A percentile compares a stretch with the other conserved stretches of the same genome.
phyloP scores from a whole-genome alignment of 1,140 invertebrate species.

The Cephus cinctus region DNA sequence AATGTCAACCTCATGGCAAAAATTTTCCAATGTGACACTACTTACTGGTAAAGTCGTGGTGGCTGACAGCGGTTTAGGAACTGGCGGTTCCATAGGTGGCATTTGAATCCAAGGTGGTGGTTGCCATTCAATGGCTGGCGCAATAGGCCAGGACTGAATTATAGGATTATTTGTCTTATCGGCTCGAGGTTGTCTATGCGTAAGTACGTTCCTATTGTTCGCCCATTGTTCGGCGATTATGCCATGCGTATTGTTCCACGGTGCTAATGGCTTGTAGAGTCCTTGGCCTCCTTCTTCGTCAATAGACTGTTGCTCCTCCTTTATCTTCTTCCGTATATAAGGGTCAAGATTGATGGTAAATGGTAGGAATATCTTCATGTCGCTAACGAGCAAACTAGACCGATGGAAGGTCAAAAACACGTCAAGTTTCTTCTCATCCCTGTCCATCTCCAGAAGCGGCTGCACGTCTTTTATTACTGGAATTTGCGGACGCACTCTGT shows the following conservation, averaged over 20 bases:
- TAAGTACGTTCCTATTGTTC: slow-evolving; percentile 12
- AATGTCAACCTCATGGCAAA: slow-evolving; percentile 5
- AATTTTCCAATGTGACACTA: background rate
- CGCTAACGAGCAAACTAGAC: slow-evolving; percentile 74
- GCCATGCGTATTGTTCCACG: slow-evolving; percentile 25
- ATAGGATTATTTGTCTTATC: slow-evolving; percentile 13
- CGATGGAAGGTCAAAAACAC: slow-evolving; percentile 88
- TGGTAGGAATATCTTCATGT: slow-evolving; percentile 92
- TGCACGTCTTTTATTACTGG: slow-evolving; percentile 84
- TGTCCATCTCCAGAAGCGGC: slow-evolving; percentile 85
- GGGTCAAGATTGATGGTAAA: slow-evolving; percentile 97
- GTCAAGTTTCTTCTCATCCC: slow-evolving; percentile 92
- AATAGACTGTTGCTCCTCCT: slow-evolving; percentile 72
- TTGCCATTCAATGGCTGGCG: slow-evolving; percentile 38
- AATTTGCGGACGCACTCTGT: slow-evolving; percentile 76
- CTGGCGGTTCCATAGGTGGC: slow-evolving; percentile 32
- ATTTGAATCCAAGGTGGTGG: slow-evolving; percentile 29
- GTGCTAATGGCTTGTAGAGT: slow-evolving; percentile 24
- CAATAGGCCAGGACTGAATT: slow-evolving; percentile 37
- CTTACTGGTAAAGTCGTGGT: slow-evolving; percentile 41
- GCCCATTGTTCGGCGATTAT: slow-evolving; percentile 12
- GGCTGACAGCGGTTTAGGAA: slow-evolving; percentile 37
- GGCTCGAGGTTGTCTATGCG: slow-evolving; percentile 26
- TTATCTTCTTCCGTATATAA: slow-evolving; percentile 92
- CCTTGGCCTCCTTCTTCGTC: slow-evolving; percentile 58